Percentiles rank a stretch among this genome's conserved stretches.
These are phyloP conservation scores for Delichon dasypus DNA, from an alignment of 2,797 vertebrate genomes.

Conservation along the genomic window DNA sequence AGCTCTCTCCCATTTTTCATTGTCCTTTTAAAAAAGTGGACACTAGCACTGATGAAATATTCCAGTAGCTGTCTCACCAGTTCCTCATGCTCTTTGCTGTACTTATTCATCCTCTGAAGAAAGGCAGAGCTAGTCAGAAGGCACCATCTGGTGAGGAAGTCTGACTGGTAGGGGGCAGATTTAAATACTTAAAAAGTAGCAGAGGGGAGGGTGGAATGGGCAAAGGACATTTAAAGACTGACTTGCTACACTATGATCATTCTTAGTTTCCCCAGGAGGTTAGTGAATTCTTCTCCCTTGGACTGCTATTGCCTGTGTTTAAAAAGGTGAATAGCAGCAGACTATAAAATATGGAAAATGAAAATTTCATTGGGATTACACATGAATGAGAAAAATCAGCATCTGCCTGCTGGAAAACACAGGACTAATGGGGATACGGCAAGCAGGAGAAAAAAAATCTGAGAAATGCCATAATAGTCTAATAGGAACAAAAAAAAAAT, in stretches of 20 bases:
- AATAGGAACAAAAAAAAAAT: not conserved
- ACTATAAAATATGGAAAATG: slow-evolving; percentile 60
- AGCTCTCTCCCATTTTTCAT: slow-evolving; percentile 52
- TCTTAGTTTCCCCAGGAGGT: slow-evolving; percentile 66
- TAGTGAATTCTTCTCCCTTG: slow-evolving; percentile 57
- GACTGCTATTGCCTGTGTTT: slow-evolving; percentile 54
- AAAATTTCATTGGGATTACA: slow-evolving; percentile 60
- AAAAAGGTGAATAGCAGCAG: slow-evolving; percentile 59
- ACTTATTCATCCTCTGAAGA: slow-evolving; percentile 60
- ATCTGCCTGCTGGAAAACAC: slow-evolving; percentile 52
- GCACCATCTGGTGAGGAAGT: slow-evolving; percentile 67
- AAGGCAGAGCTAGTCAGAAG: slow-evolving; percentile 57
- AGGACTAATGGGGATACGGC: not conserved
- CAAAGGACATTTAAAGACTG: slow-evolving; percentile 61
- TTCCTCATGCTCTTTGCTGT: slow-evolving; percentile 21
- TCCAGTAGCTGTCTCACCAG: slow-evolving; percentile 47
- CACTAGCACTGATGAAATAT: slow-evolving; percentile 54
- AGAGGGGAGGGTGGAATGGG: slow-evolving; percentile 52
- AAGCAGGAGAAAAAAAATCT: not conserved
- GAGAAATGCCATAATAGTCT: not conserved
- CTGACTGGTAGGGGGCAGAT: slow-evolving; percentile 62
- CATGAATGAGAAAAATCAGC: slow-evolving; percentile 62
- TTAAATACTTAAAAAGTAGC: slow-evolving; percentile 68
- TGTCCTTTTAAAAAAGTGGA: slow-evolving; percentile 48
- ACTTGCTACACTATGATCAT: slow-evolving; percentile 54